A percentile compares a stretch with the other conserved stretches of the same genome.
phyloP scores from a whole-genome alignment of 2,113 vertebrate species.

The Phalacrocorax brasilianus region DNA sequence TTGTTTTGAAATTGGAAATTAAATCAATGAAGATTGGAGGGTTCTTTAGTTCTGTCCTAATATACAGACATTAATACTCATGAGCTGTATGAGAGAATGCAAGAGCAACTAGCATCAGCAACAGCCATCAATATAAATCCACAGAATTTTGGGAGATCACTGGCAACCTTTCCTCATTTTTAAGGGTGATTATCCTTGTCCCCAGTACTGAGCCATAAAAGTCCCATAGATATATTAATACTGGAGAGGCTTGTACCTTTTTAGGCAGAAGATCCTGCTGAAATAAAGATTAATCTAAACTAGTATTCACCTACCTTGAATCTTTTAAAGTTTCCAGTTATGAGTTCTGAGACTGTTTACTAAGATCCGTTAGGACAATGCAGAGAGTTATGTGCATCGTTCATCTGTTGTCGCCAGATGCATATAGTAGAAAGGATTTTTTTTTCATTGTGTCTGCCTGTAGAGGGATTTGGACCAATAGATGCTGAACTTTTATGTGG shows the following conservation, averaged over 20 bases:
- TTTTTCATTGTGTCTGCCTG: background rate
- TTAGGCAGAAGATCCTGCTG: background rate
- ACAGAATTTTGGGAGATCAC: background rate
- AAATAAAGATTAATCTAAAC: background rate
- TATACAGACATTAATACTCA: background rate
- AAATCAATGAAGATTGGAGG: background rate
- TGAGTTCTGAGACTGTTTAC: background rate
- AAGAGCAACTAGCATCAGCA: background rate
- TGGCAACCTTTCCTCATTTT: background rate
- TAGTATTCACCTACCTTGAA: background rate
- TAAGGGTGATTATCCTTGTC: background rate
- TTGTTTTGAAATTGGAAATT: background rate
- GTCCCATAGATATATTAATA: background rate
- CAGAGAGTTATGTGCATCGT: background rate
- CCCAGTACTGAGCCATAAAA: background rate
- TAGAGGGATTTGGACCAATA: background rate
- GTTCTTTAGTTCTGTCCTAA: background rate
- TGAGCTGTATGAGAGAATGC: background rate
- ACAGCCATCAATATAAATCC: background rate
- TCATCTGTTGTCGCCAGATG: background rate
- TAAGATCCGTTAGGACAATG: background rate
- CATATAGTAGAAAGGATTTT: background rate
- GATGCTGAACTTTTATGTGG: background rate
- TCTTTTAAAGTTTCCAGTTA: background rate
- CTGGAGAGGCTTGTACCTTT: background rate